Conservation (phyloP, 2,888 invertebrate genomes). For the Merodon equestris region DNA sequence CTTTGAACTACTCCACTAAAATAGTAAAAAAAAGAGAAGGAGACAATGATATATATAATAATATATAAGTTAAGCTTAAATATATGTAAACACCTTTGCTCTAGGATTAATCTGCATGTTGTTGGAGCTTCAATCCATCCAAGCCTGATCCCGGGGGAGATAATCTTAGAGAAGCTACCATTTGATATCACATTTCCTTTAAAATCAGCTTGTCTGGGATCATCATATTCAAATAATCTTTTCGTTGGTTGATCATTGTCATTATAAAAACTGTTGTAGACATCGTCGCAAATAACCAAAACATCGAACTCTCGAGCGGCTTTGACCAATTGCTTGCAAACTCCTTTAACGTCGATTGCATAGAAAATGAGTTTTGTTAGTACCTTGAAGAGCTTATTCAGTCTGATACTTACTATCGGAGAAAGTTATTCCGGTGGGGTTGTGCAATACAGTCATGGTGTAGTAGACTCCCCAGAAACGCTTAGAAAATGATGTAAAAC, state of each 20-base stretch:
- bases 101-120: slow-evolving; percentile 77
- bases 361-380: not conserved
- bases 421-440: slow-evolving; percentile 81
- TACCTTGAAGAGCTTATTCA: not conserved
- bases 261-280: slow-evolving; percentile 82
- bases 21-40: too few relatives aligned
- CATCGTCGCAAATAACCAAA: slow-evolving; percentile 82
- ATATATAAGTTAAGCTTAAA: too few relatives aligned
- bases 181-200: slow-evolving; percentile 82
- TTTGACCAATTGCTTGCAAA: slow-evolving; percentile 78
- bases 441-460: slow-evolving; percentile 82
- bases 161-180: slow-evolving; percentile 83
- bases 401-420: slow-evolving; percentile 78
- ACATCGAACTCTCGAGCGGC: slow-evolving; percentile 79
- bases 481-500: slow-evolving; percentile 75
- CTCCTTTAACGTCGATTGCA: slow-evolving; percentile 71
- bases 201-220: slow-evolving; percentile 75
- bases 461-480: slow-evolving; percentile 81
- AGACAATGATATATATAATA: too few relatives aligned
- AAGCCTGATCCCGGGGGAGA: slow-evolving; percentile 82
- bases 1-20: slow-evolving; percentile 80
- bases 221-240: slow-evolving; percentile 81
- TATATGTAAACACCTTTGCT: slow-evolving; percentile 72
- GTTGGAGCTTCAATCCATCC: slow-evolving; percentile 83
- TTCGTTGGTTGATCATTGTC: slow-evolving; percentile 78